A percentile compares a stretch with the other conserved stretches of the same genome.
phyloP scores from a whole-genome alignment of 2,888 invertebrate species.

The Lissonota sp. region DNA sequence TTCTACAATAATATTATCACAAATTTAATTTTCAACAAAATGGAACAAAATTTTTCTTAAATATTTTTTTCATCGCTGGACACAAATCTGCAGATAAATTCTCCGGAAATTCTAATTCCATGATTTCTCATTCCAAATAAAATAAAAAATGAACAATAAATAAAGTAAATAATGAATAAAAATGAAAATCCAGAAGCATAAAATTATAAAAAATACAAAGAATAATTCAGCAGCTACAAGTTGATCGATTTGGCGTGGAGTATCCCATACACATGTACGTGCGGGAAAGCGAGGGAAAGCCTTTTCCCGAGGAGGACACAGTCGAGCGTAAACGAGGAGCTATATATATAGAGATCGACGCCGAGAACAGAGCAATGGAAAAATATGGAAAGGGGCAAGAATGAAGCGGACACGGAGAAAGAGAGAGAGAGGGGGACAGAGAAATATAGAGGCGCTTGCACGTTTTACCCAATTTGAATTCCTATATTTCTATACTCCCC shows the following conservation, averaged over 20 bases:
- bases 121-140: too few species aligned
- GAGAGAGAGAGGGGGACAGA: background rate
- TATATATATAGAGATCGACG: constrained; percentile 25
- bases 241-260: background rate
- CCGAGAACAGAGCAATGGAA: constrained; percentile 30
- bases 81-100: too few species aligned
- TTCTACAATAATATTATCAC: background rate
- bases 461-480: constrained; percentile 80
- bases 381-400: constrained; percentile 30
- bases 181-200: too few species aligned
- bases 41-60: too few species aligned
- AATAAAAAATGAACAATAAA: too few species aligned
- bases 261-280: background rate
- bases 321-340: constrained; percentile 25
- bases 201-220: too few species aligned
- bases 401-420: background rate
- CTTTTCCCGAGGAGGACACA: constrained; percentile 4
- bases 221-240: too few species aligned
- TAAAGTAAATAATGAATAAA: too few species aligned
- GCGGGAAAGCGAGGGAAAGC: background rate
- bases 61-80: too few species aligned
- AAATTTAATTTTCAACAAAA: background rate
- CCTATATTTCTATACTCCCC: constrained; percentile 72
- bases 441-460: constrained; percentile 71
- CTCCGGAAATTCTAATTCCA: too few species aligned